phyloP scores from a whole-genome alignment of 2,888 invertebrate species.

The Eupeodes luniger region DNA sequence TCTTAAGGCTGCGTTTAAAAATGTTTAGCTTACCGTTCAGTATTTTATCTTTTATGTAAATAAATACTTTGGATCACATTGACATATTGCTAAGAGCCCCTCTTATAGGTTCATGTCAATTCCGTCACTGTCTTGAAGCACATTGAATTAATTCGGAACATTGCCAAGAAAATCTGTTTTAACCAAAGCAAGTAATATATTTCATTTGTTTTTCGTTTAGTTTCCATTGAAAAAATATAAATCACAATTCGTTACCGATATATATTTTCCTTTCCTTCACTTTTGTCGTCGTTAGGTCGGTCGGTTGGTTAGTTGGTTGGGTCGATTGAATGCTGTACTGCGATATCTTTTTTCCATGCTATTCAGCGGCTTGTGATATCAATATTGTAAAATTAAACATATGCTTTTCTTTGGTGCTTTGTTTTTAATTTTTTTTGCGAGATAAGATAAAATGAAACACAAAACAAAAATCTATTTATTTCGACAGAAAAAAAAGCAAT shows the following conservation, averaged over 20 bases:
- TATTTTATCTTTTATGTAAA: no score
- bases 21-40: no score
- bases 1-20: no score
- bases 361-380: slow-evolving; percentile 15
- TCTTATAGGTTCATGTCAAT: no score
- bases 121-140: background rate
- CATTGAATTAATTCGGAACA: slow-evolving; percentile 25
- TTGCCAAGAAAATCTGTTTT: slow-evolving; percentile 31
- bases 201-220: background rate
- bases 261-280: slow-evolving; percentile 4
- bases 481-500: background rate
- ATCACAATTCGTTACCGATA: slow-evolving; percentile 51
- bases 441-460: slow-evolving; percentile 23
- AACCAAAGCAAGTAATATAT: slow-evolving; percentile 4
- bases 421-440: background rate
- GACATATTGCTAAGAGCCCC: no score
- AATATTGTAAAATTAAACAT: slow-evolving; percentile 10
- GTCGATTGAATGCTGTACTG: background rate
- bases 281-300: background rate
- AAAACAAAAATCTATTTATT: slow-evolving; percentile 13
- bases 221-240: slow-evolving; percentile 39
- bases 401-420: background rate
- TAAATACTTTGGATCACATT: no score
- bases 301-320: no score
- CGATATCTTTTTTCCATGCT: slow-evolving; percentile 24